Percentiles rank a stretch among this genome's conserved stretches.
These are phyloP conservation scores for Chelonoidis abingdonii DNA, from an alignment of 2,113 vertebrate genomes.

Conservation along the genomic window DNA sequence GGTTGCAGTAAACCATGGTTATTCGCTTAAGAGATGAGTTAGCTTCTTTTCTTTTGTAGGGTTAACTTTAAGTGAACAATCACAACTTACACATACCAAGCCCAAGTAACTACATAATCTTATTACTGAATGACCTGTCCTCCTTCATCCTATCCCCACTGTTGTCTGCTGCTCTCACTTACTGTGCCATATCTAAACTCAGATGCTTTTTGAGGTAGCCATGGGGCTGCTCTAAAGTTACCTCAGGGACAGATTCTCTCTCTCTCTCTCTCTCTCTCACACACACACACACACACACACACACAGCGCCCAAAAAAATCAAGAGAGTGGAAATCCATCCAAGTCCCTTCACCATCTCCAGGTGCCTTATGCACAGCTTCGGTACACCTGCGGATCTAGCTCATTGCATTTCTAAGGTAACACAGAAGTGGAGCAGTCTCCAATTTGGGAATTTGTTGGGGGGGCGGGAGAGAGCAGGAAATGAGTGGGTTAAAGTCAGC, in stretches of 20 bases:
- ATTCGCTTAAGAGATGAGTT: not conserved
- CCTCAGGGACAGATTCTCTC: no score
- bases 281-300: no score
- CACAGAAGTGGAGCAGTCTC: not conserved
- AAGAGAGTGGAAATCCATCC: not conserved
- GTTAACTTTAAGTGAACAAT: not conserved
- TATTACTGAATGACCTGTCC: not conserved
- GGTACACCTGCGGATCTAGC: not conserved
- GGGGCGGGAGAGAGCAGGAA: not conserved
- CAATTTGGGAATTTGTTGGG: not conserved
- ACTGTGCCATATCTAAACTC: not conserved
- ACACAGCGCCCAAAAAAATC: no score
- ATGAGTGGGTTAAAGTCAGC: not conserved
- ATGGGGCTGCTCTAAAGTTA: no score
- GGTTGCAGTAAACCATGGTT: constrained; percentile 47
- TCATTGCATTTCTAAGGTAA: not conserved
- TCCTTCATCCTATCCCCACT: not conserved
- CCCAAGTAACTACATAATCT: not conserved
- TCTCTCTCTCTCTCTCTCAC: no score
- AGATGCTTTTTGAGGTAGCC: not conserved
- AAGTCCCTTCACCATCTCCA: not conserved
- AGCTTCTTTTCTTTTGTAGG: not conserved
- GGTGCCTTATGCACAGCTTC: not conserved
- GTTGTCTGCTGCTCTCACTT: not conserved
- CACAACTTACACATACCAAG: not conserved